Conservation (phyloP, 1,140 invertebrate species). For the Drusus annulatus region DNA sequence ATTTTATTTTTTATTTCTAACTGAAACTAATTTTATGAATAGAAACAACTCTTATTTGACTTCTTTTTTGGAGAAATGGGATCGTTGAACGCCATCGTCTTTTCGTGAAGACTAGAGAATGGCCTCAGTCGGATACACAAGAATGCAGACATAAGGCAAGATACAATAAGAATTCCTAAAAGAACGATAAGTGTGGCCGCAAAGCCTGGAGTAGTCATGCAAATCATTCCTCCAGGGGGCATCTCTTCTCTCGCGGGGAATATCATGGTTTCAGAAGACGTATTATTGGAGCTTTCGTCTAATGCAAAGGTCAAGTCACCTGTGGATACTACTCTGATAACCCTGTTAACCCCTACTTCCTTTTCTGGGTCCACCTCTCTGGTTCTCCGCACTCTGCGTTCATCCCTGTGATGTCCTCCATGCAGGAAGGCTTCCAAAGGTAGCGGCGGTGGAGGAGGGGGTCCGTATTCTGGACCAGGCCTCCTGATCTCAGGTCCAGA, state of each 20-base stretch:
- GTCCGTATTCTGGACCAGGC: slow-evolving; percentile 79
- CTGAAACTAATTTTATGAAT: slow-evolving; percentile 65
- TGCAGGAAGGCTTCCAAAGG: slow-evolving; percentile 77
- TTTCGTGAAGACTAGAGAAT: slow-evolving; percentile 73
- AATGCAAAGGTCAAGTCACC: slow-evolving; percentile 88
- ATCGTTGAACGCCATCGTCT: slow-evolving; percentile 70
- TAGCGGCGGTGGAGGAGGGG: slow-evolving; percentile 74
- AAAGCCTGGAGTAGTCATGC: slow-evolving; percentile 93
- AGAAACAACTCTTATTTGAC: slow-evolving; percentile 69
- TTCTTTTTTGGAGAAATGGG: slow-evolving; percentile 61
- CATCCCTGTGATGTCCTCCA: slow-evolving; percentile 80
- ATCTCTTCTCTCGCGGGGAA: slow-evolving; percentile 75
- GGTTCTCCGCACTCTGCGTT: slow-evolving; percentile 79
- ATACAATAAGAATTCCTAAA: slow-evolving; percentile 84
- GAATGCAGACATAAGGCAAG: slow-evolving; percentile 87
- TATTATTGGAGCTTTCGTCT: slow-evolving; percentile 72
- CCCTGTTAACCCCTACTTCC: slow-evolving; percentile 86
- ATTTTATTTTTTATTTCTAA: slow-evolving; percentile 30
- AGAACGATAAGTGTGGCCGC: slow-evolving; percentile 87
- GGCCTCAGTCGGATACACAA: slow-evolving; percentile 85
- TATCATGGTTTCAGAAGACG: slow-evolving; percentile 77
- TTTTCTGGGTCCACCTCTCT: slow-evolving; percentile 77
- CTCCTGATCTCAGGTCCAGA: slow-evolving; percentile 68
- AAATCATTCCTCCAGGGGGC: slow-evolving; percentile 78
- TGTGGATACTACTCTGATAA: slow-evolving; percentile 88